Evolutionary conservation across 2,797 vertebrate species (phyloP).

Genomic region (Zalophus californianus): DNA sequence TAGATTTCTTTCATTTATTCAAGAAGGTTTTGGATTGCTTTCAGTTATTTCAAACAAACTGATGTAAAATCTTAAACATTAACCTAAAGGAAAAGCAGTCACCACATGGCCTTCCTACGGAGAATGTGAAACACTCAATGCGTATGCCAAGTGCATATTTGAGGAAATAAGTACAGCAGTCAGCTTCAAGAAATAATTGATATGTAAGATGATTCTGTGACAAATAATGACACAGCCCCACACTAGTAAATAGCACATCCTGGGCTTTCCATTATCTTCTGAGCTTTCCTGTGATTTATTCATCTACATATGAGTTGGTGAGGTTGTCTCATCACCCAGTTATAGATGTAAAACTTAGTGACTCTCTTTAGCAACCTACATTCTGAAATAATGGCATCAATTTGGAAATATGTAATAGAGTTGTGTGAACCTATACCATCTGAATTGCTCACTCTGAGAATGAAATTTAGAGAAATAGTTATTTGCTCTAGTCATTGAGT

Average conservation of each 20-base stretch:
- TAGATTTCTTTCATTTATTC: constrained; percentile 73
- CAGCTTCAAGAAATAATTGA: constrained; percentile 61
- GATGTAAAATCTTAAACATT: constrained; percentile 76
- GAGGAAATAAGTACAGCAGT: constrained; percentile 48
- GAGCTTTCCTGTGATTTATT: not conserved
- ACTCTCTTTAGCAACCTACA: not conserved
- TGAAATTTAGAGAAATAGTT: not conserved
- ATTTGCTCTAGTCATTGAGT: not conserved
- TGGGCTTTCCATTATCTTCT: not conserved
- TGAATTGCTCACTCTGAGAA: constrained; percentile 1
- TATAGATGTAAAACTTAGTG: not conserved
- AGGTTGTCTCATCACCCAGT: not conserved
- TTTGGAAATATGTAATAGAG: not conserved
- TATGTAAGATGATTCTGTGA: not conserved
- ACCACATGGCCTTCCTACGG: not conserved
- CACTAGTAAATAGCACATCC: not conserved
- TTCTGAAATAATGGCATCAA: constrained; percentile 17
- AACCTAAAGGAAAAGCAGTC: constrained; percentile 62
- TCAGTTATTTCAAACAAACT: constrained; percentile 74
- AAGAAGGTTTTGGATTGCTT: constrained; percentile 53
- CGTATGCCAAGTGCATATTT: constrained; percentile 65
- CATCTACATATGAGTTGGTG: not conserved
- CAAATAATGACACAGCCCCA: not conserved
- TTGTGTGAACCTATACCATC: not conserved
- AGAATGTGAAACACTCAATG: constrained; percentile 52